These are phyloP conservation scores for Suricata suricatta DNA, from an alignment of 2,113 vertebrate genomes.

Conservation along the genomic window DNA sequence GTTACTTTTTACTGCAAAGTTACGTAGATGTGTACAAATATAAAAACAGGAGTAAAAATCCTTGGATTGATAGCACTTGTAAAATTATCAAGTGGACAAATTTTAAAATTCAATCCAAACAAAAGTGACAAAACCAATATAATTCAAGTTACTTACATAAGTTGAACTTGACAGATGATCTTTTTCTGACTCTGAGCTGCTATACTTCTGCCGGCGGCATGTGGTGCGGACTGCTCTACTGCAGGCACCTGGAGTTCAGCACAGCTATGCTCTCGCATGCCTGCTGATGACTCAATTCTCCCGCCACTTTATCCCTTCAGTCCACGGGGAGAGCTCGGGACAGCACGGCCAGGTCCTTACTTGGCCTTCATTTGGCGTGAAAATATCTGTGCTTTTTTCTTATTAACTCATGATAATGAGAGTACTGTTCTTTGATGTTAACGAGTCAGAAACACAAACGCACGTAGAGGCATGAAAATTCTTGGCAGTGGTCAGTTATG, in stretches of 20 bases:
- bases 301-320: background rate
- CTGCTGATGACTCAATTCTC: background rate
- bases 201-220: rapidly evolving
- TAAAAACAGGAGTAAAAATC: background rate
- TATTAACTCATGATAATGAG: background rate
- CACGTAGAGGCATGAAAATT: background rate
- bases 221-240: rapidly evolving
- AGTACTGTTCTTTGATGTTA: background rate
- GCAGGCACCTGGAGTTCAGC: background rate
- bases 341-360: background rate
- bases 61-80: background rate
- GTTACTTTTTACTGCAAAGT: background rate
- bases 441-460: background rate
- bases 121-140: background rate
- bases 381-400: background rate
- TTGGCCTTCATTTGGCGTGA: background rate
- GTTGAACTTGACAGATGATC: background rate
- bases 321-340: background rate
- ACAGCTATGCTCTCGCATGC: rapidly evolving
- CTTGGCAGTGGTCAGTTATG: background rate
- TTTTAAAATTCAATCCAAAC: conserved; percentile 41
- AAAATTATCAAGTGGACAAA: conserved; percentile 28
- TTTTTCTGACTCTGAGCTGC: background rate
- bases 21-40: background rate
- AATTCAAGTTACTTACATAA: background rate